phyloP scores from a whole-genome alignment of 2,113 vertebrate species.

The Rhinopithecus roxellana region DNA sequence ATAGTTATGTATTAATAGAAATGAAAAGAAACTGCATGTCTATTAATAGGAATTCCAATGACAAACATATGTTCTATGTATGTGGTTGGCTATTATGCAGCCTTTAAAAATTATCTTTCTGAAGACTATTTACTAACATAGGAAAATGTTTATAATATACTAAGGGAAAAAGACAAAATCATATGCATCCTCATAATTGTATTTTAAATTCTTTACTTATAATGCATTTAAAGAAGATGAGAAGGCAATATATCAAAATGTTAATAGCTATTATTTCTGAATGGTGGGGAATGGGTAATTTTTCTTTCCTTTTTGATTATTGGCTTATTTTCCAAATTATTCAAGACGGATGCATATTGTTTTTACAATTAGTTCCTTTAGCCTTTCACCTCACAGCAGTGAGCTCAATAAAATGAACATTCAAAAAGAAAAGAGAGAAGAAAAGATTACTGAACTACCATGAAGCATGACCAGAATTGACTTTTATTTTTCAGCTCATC shows the following conservation, averaged over 20 bases:
- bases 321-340: background rate
- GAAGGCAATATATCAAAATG: background rate
- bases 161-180: background rate
- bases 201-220: background rate
- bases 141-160: background rate
- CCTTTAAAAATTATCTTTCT: slow-evolving; percentile 2
- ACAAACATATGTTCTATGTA: background rate
- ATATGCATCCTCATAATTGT: background rate
- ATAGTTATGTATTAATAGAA: background rate
- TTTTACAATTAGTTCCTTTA: background rate
- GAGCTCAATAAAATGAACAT: background rate
- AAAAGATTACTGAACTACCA: background rate
- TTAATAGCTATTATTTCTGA: background rate
- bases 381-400: background rate
- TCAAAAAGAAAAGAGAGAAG: background rate
- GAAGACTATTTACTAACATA: background rate
- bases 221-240: background rate
- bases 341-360: background rate
- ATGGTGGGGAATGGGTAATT: background rate
- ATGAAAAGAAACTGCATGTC: background rate
- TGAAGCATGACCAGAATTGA: background rate
- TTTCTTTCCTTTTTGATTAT: background rate
- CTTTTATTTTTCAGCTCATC: background rate
- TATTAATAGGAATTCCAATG: background rate
- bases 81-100: background rate